Percentiles rank a stretch among this genome's conserved stretches.
phyloP scores from a whole-genome alignment of 2,113 vertebrate species.

The Piaya cayana region DNA sequence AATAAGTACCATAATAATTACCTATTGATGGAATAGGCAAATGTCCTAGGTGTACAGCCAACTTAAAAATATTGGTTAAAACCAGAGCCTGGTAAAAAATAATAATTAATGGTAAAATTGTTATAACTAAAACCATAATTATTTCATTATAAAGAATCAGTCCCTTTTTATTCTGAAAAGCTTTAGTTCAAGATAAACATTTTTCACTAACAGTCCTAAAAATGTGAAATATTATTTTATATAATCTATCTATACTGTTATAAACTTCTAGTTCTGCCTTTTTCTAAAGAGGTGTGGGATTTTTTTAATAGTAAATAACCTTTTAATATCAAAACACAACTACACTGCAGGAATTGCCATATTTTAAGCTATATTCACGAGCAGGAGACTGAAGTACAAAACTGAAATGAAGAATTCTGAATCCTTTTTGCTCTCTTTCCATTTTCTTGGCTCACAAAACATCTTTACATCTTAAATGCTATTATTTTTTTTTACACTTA shows the following conservation, averaged over 20 bases:
- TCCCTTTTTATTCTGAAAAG: background rate
- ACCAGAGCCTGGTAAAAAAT: background rate
- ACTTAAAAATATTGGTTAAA: background rate
- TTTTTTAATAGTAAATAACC: background rate
- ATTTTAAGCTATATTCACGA: background rate
- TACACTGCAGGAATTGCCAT: no score
- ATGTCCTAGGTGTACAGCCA: background rate
- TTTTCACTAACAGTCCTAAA: background rate
- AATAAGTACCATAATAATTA: fast-evolving
- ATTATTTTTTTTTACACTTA: background rate
- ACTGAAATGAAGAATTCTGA: background rate
- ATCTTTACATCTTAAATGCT: background rate
- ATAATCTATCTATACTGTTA: no score
- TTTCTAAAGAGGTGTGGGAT: background rate
- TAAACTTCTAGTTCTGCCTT: no score
- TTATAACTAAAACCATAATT: background rate
- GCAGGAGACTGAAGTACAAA: background rate
- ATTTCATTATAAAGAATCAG: background rate
- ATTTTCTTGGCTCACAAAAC: conserved; percentile 1
- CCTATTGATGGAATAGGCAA: background rate
- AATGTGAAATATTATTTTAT: no score
- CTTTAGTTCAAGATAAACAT: background rate
- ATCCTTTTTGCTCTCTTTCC: background rate
- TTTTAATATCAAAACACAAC: background rate
- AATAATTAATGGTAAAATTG: background rate